A percentile compares a stretch with the other conserved stretches of the same genome.
These are phyloP conservation scores for Ricordea florida DNA, from an alignment of 92 coral and sea anemone species.

Conservation along the genomic window DNA sequence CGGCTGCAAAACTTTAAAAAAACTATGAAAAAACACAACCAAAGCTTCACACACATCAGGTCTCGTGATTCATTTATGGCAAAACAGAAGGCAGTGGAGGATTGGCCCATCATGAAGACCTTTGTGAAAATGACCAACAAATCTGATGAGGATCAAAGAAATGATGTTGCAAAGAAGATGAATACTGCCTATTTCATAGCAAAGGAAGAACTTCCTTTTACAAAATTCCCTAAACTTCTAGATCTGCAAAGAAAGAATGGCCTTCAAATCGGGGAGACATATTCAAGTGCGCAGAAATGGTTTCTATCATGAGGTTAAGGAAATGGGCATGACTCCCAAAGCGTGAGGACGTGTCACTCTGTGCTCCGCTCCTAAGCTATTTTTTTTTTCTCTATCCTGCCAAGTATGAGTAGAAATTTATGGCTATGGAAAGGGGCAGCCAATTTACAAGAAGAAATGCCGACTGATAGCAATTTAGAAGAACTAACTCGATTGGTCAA, in stretches of 20 bases:
- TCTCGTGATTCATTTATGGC: conserved; percentile 9
- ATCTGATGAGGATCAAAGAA: conserved; percentile 19
- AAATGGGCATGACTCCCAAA: no score
- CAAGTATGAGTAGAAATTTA: no score
- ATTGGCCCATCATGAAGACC: conserved; percentile 15
- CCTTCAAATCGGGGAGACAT: conserved; percentile 35
- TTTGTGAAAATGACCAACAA: conserved; percentile 25
- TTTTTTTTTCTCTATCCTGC: no score
- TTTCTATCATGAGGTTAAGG: conserved; percentile 7
- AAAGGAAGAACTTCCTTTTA: conserved; percentile 51
- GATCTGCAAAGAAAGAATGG: conserved; percentile 61
- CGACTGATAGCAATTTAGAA: no score
- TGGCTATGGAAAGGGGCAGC: no score
- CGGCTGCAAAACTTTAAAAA: conserved; percentile 11
- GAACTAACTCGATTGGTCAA: no score
- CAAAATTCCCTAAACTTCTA: conserved; percentile 57
- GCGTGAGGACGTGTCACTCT: no score
- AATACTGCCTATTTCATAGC: conserved; percentile 64
- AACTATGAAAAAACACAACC: conserved; percentile 10
- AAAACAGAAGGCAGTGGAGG: conserved; percentile 17
- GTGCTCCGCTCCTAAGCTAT: no score
- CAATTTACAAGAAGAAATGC: no score
- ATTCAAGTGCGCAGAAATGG: conserved; percentile 33
- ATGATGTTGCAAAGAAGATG: conserved; percentile 12
- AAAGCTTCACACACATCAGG: conserved; percentile 16